Conservation (phyloP, 2,797 vertebrate genomes). For the Tenualosa ilisha region DNA sequence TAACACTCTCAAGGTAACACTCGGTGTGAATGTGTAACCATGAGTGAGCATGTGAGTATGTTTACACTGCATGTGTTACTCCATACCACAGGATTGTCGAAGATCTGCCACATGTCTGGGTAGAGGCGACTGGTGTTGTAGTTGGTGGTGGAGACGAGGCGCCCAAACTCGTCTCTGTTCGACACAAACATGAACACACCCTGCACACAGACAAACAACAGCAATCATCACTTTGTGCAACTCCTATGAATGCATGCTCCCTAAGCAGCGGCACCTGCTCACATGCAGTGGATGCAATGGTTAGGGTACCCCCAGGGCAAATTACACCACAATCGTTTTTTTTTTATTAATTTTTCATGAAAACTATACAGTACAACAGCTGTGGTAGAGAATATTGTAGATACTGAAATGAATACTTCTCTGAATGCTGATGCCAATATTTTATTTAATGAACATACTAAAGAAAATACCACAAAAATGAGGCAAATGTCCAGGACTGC, state of each 20-base stretch:
- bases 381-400: background rate
- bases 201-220: conserved; percentile 57
- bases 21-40: too few relatives aligned
- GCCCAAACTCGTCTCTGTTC: conserved; percentile 85
- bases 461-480: background rate
- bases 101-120: conserved; percentile 91
- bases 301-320: background rate
- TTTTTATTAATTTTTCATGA: too few relatives aligned
- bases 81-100: conserved; percentile 84
- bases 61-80: background rate
- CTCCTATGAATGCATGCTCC: too few relatives aligned
- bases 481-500: background rate
- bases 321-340: too few relatives aligned
- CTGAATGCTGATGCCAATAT: background rate
- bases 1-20: too few relatives aligned
- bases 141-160: conserved; percentile 74
- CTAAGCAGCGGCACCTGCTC: too few relatives aligned
- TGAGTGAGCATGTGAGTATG: background rate
- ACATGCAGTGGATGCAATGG: too few relatives aligned
- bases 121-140: conserved; percentile 82
- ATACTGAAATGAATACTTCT: background rate
- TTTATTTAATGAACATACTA: background rate
- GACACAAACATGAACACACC: conserved; percentile 86
- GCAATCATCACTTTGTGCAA: too few relatives aligned
- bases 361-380: too few relatives aligned